These are phyloP conservation scores for Pemphredon lugubris DNA, from an alignment of 2,888 invertebrate genomes.

Conservation along the genomic window DNA sequence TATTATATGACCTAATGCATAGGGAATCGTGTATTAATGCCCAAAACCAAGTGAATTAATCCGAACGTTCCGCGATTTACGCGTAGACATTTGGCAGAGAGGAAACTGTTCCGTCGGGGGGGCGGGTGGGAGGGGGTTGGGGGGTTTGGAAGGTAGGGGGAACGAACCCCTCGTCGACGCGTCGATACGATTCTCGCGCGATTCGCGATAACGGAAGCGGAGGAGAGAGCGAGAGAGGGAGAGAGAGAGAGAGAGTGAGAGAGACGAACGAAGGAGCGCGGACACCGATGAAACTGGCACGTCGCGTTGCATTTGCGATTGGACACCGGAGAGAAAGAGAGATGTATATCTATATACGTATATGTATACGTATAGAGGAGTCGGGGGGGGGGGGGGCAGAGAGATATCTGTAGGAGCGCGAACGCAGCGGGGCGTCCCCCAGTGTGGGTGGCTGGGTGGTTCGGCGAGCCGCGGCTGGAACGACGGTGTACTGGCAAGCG, in stretches of 20 bases:
- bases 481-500: constrained; percentile 61
- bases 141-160: too few species aligned
- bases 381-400: too few species aligned
- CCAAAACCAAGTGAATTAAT: constrained; percentile 63
- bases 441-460: constrained; percentile 37
- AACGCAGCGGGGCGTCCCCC: constrained; percentile 28
- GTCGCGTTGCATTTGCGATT: too few species aligned
- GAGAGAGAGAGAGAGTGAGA: constrained; percentile 32
- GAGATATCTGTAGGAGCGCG: too few species aligned
- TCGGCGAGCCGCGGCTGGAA: constrained; percentile 45
- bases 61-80: constrained; percentile 11
- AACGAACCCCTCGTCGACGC: too few species aligned
- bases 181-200: constrained; percentile 19
- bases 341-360: too few species aligned
- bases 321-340: too few species aligned
- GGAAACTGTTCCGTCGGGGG: not conserved
- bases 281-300: too few species aligned
- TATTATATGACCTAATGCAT: constrained; percentile 66
- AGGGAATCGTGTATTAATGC: constrained; percentile 64
- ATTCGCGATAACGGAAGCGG: not conserved
- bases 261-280: too few species aligned
- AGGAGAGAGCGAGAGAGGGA: constrained; percentile 5
- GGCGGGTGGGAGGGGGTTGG: too few species aligned
- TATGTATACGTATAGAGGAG: too few species aligned
- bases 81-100: not conserved